phyloP scores from a whole-genome alignment of 2,797 vertebrate genomes.

The Pristis pectinata region DNA sequence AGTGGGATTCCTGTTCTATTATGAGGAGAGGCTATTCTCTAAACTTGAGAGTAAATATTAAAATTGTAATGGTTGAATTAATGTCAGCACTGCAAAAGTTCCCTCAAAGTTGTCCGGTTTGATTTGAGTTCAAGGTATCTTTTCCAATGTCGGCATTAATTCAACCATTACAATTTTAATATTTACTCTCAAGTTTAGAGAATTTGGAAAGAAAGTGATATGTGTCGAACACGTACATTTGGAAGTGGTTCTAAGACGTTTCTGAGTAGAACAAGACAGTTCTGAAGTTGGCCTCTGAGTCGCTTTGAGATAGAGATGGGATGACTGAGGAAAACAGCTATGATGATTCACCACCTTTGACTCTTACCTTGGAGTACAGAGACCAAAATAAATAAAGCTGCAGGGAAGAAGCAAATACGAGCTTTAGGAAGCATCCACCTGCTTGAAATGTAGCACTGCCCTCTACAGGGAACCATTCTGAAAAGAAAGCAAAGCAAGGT shows the following conservation, averaged over 20 bases:
- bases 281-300: neutral
- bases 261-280: neutral
- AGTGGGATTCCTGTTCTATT: neutral
- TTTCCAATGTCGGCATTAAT: neutral
- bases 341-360: neutral
- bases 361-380: constrained; percentile 8
- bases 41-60: neutral
- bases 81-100: neutral
- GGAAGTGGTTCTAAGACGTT: neutral
- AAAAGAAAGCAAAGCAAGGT: neutral
- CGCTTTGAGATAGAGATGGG: neutral
- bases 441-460: neutral
- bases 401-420: neutral
- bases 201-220: neutral
- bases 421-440: neutral
- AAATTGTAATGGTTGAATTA: neutral
- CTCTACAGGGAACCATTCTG: constrained; percentile 9
- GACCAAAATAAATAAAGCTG: neutral
- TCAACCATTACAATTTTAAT: neutral
- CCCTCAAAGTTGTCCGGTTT: neutral
- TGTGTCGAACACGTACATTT: neutral
- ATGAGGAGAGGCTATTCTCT: neutral
- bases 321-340: neutral
- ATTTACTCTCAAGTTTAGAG: neutral
- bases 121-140: neutral